These are phyloP conservation scores for Equus quagga DNA, from an alignment of 2,113 vertebrate genomes.

Conservation along the genomic window DNA sequence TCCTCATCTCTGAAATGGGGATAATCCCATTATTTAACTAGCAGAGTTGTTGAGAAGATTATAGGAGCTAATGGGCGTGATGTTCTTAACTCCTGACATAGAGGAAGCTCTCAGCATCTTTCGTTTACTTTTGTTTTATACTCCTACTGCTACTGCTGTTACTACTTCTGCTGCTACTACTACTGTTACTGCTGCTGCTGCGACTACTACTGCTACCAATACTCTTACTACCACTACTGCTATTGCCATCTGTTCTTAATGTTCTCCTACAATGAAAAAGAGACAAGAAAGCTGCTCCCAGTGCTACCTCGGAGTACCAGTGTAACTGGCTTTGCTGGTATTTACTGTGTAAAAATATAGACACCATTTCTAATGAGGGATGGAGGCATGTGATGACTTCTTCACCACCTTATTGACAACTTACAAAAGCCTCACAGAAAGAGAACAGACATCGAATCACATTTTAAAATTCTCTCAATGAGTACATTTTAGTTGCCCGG, in stretches of 20 bases:
- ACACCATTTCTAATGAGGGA: background rate
- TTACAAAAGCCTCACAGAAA: background rate
- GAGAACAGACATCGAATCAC: background rate
- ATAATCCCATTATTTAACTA: background rate
- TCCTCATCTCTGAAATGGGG: background rate
- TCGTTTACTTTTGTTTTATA: background rate
- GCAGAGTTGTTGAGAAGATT: background rate
- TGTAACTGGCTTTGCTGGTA: background rate
- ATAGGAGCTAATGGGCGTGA: background rate
- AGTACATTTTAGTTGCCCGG: background rate
- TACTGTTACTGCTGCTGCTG: too few species aligned
- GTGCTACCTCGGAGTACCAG: background rate
- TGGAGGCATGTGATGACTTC: background rate
- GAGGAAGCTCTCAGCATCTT: background rate
- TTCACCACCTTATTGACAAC: constrained; percentile 6
- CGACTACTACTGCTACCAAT: too few species aligned
- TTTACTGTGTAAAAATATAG: background rate
- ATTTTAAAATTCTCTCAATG: background rate
- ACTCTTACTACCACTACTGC: too few species aligned
- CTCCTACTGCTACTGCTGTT: background rate
- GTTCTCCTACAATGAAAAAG: background rate
- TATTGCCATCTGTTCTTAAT: background rate
- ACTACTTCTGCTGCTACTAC: background rate
- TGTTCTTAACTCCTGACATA: background rate
- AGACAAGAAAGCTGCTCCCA: background rate